Percentiles rank a stretch among this genome's conserved stretches.
These are phyloP conservation scores for Pachypsylla venusta DNA, from an alignment of 1,140 invertebrate species.

Conservation along the genomic window DNA sequence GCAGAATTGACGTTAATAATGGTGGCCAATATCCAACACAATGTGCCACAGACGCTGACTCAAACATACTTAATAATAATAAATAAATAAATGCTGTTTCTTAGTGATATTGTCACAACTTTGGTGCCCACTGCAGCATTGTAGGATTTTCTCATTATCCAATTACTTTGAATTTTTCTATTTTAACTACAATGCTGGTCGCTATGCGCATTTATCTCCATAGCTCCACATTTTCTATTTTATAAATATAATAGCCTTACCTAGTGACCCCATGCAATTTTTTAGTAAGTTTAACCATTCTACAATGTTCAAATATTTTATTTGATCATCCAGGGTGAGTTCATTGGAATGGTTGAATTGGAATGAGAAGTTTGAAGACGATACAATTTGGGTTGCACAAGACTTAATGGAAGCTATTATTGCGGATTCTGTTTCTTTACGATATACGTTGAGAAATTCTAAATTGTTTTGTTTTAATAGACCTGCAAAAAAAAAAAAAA, in stretches of 20 bases:
- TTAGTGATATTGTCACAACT: no score
- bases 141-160: no score
- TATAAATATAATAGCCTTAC: conserved; percentile 38
- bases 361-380: conserved; percentile 25
- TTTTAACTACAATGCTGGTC: no score
- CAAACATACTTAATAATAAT: no score
- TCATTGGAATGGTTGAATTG: conserved; percentile 26
- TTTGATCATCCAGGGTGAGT: conserved; percentile 39
- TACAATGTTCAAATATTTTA: conserved; percentile 43
- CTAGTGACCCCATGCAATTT: conserved; percentile 42
- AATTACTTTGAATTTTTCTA: no score
- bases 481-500: conserved; percentile 37
- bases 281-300: conserved; percentile 68
- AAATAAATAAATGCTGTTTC: no score
- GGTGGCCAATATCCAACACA: no score
- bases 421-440: conserved; percentile 76
- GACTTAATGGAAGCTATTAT: conserved; percentile 81
- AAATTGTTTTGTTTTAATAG: conserved; percentile 32
- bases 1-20: no score
- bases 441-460: conserved; percentile 74
- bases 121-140: no score
- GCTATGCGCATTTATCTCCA: no score
- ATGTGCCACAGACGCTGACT: no score
- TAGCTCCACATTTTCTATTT: conserved; percentile 24
- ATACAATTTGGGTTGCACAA: conserved; percentile 61